Conservation (phyloP, 2,888 invertebrate genomes). For the Criorhina ranunculi region DNA sequence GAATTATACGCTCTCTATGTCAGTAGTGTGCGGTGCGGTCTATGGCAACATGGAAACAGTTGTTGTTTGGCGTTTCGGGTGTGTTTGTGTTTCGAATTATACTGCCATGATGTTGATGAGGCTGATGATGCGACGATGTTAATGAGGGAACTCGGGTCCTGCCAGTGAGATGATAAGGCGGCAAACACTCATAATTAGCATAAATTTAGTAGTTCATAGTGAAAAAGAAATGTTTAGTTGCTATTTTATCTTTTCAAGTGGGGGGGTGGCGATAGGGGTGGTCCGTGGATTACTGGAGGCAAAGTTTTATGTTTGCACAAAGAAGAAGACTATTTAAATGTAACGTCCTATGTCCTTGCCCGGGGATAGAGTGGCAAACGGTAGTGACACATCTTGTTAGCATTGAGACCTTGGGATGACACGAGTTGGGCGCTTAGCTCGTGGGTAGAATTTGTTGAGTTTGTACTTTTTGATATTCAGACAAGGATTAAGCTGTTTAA, state of each 20-base stretch:
- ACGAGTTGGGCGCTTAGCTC: slow-evolving; percentile 5
- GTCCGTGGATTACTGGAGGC: slow-evolving; percentile 14
- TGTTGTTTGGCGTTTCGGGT: slow-evolving; percentile 48
- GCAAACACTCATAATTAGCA: slow-evolving; percentile 75
- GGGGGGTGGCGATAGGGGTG: neutral
- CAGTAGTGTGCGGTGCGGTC: slow-evolving; percentile 41
- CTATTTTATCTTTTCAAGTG: slow-evolving; percentile 34
- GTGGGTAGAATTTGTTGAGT: slow-evolving; percentile 30
- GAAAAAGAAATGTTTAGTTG: slow-evolving; percentile 61
- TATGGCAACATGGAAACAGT: slow-evolving; percentile 49
- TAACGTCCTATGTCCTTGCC: slow-evolving; percentile 40
- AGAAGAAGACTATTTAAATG: slow-evolving; percentile 32
- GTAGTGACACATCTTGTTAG: slow-evolving; percentile 45
- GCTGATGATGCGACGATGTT: slow-evolving; percentile 73
- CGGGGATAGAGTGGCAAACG: slow-evolving; percentile 32
- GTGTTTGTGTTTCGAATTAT: slow-evolving; percentile 72
- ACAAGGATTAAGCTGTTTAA: slow-evolving; percentile 4
- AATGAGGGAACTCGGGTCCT: slow-evolving; percentile 64
- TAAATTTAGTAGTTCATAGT: slow-evolving; percentile 73
- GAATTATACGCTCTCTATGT: slow-evolving; percentile 54
- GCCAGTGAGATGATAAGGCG: slow-evolving; percentile 72
- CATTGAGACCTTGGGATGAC: slow-evolving; percentile 43
- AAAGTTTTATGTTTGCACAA: slow-evolving; percentile 23
- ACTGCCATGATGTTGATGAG: slow-evolving; percentile 70
- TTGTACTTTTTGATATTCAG: slow-evolving; percentile 17